Conservation (phyloP, 1,140 invertebrate species). For the Tetramorium simillimum region DNA sequence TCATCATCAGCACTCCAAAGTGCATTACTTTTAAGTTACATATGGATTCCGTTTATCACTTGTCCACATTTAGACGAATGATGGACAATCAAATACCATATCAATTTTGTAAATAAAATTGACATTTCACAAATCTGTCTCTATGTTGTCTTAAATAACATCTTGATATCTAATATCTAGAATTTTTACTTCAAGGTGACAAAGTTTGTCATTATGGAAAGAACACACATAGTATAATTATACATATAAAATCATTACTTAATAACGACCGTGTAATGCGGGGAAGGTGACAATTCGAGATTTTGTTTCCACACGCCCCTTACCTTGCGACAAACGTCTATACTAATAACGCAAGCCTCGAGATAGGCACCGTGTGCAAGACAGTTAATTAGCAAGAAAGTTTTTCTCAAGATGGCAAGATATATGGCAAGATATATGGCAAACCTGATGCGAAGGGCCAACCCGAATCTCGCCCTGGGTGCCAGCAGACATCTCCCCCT, state of each 20-base stretch:
- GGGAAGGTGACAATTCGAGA: background rate
- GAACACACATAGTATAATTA: background rate
- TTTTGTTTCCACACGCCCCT: constrained; percentile 30
- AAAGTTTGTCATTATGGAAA: too few relatives aligned
- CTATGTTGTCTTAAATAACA: too few relatives aligned
- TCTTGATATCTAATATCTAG: too few relatives aligned
- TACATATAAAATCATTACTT: background rate
- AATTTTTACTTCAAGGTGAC: too few relatives aligned
- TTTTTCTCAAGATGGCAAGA: constrained; percentile 74
- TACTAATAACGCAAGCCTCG: constrained; percentile 78
- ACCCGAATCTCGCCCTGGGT: constrained; percentile 98
- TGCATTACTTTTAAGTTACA: too few relatives aligned
- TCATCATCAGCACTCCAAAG: too few relatives aligned
- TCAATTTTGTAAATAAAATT: too few relatives aligned
- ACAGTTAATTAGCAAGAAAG: constrained; percentile 80
- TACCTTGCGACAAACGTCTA: constrained; percentile 24
- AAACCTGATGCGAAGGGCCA: constrained; percentile 96
- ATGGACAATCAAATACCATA: too few relatives aligned
- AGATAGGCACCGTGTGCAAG: constrained; percentile 82
- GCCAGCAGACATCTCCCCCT: constrained; percentile 88
- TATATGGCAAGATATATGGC: constrained; percentile 69
- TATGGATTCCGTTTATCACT: too few relatives aligned
- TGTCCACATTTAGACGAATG: too few relatives aligned
- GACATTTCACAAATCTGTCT: too few relatives aligned
- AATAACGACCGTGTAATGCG: background rate